A percentile compares a stretch with the other conserved stretches of the same genome.
Conservation (phyloP, 2,888 invertebrate species). For the Dolichopus griseipennis region DNA sequence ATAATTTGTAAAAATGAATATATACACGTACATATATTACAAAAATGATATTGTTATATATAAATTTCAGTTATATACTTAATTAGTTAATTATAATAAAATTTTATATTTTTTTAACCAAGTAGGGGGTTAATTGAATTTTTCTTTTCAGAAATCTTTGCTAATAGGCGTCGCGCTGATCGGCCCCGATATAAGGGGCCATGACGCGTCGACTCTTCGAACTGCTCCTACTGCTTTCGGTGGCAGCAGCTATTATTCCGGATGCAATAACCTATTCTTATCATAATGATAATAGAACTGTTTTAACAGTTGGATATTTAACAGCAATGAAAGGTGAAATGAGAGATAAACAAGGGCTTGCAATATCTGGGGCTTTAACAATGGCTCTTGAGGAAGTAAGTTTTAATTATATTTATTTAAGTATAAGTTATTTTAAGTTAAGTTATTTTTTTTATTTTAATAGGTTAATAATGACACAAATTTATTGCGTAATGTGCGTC, state of each 20-base stretch:
- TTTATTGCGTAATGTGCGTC: slow-evolving; percentile 63
- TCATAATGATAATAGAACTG: slow-evolving; percentile 40
- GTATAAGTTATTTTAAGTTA: slow-evolving; percentile 8
- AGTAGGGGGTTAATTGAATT: too few species aligned
- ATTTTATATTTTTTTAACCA: too few species aligned
- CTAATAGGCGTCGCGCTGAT: slow-evolving; percentile 53
- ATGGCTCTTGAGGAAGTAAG: slow-evolving; percentile 76
- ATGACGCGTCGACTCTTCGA: slow-evolving; percentile 47
- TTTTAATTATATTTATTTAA: neutral
- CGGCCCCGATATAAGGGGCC: slow-evolving; percentile 49
- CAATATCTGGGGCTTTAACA: slow-evolving; percentile 83
- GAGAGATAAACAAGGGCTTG: slow-evolving; percentile 72
- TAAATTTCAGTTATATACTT: too few species aligned
- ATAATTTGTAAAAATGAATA: too few species aligned
- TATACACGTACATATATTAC: too few species aligned
- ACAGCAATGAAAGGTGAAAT: slow-evolving; percentile 70
- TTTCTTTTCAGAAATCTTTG: slow-evolving; percentile 39
- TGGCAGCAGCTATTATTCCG: slow-evolving; percentile 48
- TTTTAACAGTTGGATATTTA: slow-evolving; percentile 75
- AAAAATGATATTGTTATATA: too few species aligned
- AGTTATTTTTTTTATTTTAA: slow-evolving; percentile 24
- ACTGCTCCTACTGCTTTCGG: slow-evolving; percentile 57
- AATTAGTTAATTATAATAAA: too few species aligned
- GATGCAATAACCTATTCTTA: slow-evolving; percentile 42
- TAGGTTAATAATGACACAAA: slow-evolving; percentile 63